Percentiles rank a stretch among this genome's conserved stretches.
Evolutionary conservation across 2,113 vertebrate species (phyloP).

Genomic region (Suncus etruscus): DNA sequence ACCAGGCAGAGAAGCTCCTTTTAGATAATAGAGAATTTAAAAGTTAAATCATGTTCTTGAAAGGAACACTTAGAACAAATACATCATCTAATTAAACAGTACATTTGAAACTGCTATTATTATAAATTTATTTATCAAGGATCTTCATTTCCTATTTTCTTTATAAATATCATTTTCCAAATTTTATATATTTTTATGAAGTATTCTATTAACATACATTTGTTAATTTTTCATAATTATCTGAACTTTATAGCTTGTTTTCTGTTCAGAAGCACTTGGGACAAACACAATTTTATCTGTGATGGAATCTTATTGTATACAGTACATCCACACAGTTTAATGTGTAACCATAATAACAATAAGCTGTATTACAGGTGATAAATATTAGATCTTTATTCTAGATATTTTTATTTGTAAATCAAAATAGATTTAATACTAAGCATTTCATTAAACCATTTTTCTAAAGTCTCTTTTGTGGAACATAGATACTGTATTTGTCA

Average conservation of each 20-base stretch:
- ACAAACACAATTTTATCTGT: background rate
- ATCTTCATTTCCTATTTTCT: constrained; percentile 52
- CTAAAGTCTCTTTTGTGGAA: constrained; percentile 57
- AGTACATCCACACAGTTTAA: constrained; percentile 60
- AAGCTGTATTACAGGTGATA: constrained; percentile 67
- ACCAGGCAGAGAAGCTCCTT: constrained; percentile 53
- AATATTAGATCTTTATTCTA: constrained; percentile 60
- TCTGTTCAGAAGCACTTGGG: constrained; percentile 18
- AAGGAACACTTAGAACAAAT: constrained; percentile 47
- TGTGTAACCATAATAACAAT: constrained; percentile 69
- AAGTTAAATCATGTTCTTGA: constrained; percentile 69
- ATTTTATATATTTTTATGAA: constrained; percentile 59
- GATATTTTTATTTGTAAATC: constrained; percentile 67
- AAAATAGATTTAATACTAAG: constrained; percentile 66
- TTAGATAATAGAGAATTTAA: constrained; percentile 54
- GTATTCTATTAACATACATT: constrained; percentile 53
- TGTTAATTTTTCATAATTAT: constrained; percentile 62
- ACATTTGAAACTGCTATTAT: constrained; percentile 35
- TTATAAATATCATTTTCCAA: constrained; percentile 54
- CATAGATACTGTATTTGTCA: constrained; percentile 46
- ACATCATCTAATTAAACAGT: constrained; percentile 57
- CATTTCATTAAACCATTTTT: constrained; percentile 75
- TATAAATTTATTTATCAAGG: constrained; percentile 58
- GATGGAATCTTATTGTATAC: constrained; percentile 59
- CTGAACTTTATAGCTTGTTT: constrained; percentile 51